Percentiles rank a stretch among this genome's conserved stretches.
phyloP scores from a whole-genome alignment of 2,797 vertebrate genomes.

The Gymnothorax javanicus region DNA sequence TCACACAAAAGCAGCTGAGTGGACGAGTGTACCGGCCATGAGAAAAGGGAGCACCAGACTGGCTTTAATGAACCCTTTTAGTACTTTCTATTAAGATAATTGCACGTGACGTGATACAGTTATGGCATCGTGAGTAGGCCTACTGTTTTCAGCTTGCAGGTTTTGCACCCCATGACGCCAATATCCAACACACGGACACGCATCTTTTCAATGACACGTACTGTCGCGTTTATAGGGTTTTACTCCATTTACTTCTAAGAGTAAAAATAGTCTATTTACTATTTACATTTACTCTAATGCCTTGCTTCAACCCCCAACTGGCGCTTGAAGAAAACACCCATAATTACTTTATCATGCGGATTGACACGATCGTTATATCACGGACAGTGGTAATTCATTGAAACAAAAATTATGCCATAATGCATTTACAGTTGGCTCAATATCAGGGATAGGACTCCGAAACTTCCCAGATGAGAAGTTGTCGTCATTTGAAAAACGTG shows the following conservation, averaged over 20 bases:
- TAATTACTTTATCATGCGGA: no score
- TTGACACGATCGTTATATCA: neutral
- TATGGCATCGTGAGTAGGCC: no score
- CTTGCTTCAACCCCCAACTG: no score
- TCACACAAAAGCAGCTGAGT: constrained; percentile 1
- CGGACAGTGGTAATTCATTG: neutral
- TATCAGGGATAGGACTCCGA: neutral
- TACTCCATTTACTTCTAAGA: no score
- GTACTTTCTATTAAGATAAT: neutral
- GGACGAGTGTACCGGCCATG: neutral
- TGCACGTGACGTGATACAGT: neutral
- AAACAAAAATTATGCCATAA: neutral
- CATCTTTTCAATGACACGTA: neutral
- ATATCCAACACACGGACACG: neutral
- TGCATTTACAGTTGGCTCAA: neutral
- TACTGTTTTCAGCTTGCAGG: neutral
- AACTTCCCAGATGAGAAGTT: neutral
- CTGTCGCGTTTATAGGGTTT: neutral
- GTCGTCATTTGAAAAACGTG: constrained; percentile 22
- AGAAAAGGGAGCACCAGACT: neutral
- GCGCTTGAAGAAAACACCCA: no score
- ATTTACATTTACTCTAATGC: neutral
- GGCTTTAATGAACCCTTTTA: neutral
- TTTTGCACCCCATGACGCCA: neutral
- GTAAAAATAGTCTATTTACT: no score